Evolutionary conservation across 2,888 invertebrate genomes (phyloP).

Genomic region (Lagria hirta): DNA sequence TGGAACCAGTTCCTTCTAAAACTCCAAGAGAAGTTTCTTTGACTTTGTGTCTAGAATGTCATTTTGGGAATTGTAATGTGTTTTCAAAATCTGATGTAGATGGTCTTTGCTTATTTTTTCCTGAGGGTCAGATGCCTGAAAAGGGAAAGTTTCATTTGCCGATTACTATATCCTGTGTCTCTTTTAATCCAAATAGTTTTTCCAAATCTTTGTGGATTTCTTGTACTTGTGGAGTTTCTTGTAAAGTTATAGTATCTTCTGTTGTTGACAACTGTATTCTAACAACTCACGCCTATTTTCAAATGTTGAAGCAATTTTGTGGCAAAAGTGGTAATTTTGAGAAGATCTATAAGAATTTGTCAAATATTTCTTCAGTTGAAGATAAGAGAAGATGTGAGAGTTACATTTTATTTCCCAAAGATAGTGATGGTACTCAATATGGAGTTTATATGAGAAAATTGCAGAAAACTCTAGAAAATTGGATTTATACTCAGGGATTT

Average conservation of each 20-base stretch:
- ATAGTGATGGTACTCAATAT: conserved; percentile 27
- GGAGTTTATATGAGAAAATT: conserved; percentile 40
- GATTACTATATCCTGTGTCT: neutral
- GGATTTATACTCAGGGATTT: conserved; percentile 50
- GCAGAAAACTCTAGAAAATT: conserved; percentile 47
- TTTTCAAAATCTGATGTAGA: conserved; percentile 9
- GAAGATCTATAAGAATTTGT: neutral
- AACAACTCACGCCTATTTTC: conserved; percentile 42
- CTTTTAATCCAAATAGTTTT: conserved; percentile 7
- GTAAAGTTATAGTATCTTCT: conserved; percentile 31
- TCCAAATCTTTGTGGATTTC: conserved; percentile 28
- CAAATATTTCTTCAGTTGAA: neutral
- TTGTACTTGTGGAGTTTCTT: conserved; percentile 38
- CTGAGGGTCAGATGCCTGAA: neutral
- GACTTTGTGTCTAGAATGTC: conserved; percentile 28
- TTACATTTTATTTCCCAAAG: conserved; percentile 43
- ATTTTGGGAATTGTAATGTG: conserved; percentile 30
- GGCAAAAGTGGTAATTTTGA: neutral
- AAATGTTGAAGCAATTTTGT: neutral
- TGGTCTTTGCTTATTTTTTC: conserved; percentile 1
- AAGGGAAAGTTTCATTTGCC: conserved; percentile 2
- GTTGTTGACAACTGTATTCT: conserved; percentile 47
- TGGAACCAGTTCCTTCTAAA: conserved; percentile 46
- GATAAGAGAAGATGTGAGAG: conserved; percentile 1
- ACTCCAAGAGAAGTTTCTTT: conserved; percentile 35